Percentiles rank a stretch among this genome's conserved stretches.
phyloP scores from a whole-genome alignment of 2,797 vertebrate genomes.

The Hydrolagus colliei region DNA sequence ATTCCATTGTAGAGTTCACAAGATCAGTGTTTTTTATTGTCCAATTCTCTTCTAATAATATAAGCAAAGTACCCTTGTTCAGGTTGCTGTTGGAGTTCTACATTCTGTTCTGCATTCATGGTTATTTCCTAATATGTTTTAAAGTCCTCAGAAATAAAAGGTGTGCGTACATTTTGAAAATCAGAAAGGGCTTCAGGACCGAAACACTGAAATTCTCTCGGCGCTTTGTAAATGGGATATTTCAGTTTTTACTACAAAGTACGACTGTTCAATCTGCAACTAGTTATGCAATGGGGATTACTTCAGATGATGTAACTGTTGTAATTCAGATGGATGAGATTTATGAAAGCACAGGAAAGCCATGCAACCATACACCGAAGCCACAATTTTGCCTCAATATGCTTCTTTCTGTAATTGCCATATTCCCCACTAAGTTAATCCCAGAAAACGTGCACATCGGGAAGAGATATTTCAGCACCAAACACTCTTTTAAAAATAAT shows the following conservation, averaged over 20 bases:
- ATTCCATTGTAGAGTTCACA: too few relatives aligned
- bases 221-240: background rate
- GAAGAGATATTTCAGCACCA: background rate
- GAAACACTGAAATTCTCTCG: background rate
- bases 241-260: slow-evolving; percentile 16
- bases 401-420: background rate
- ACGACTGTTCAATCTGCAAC: slow-evolving; percentile 10
- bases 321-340: background rate
- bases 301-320: background rate
- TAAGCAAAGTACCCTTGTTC: background rate
- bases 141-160: background rate
- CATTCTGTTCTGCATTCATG: background rate
- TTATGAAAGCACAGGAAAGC: background rate
- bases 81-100: background rate
- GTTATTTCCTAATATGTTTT: background rate
- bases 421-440: too few relatives aligned
- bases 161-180: background rate
- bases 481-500: background rate
- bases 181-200: background rate
- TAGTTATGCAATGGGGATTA: background rate
- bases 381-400: background rate
- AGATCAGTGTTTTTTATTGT: background rate
- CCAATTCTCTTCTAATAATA: background rate
- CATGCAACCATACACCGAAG: background rate
- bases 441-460: background rate